phyloP scores from a whole-genome alignment of 2,797 vertebrate species.

The Hippocampus kuda region DNA sequence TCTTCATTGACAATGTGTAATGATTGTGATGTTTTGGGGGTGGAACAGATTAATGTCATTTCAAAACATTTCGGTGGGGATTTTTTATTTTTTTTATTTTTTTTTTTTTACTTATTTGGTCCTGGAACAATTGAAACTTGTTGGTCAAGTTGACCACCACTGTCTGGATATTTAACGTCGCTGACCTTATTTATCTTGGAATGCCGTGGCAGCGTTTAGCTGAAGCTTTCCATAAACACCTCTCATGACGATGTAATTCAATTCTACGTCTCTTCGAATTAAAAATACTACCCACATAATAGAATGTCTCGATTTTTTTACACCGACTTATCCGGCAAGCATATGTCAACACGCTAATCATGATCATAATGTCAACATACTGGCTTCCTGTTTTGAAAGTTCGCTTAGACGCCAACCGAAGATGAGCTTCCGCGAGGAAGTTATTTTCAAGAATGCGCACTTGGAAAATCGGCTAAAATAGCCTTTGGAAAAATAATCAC shows the following conservation, averaged over 20 bases:
- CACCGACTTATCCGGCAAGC: neutral
- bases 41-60: no score
- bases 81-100: no score
- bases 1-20: no score
- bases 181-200: neutral
- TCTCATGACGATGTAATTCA: neutral
- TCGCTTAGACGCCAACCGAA: constrained; percentile 1
- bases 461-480: neutral
- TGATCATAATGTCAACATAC: constrained; percentile 29
- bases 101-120: no score
- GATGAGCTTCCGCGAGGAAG: no score
- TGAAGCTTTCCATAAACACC: neutral
- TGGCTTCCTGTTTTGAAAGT: constrained; percentile 45
- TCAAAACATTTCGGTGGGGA: no score
- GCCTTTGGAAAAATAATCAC: neutral
- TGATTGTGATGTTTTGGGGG: no score
- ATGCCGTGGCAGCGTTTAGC: neutral
- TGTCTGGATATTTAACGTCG: no score
- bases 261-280: neutral
- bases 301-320: no score
- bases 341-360: neutral
- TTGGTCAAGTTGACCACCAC: neutral
- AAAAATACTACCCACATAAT: neutral
- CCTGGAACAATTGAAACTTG: neutral
- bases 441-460: neutral